These are phyloP conservation scores for Xestoiulus laeticollis DNA, from an alignment of 2,888 invertebrate genomes.

Conservation along the genomic window DNA sequence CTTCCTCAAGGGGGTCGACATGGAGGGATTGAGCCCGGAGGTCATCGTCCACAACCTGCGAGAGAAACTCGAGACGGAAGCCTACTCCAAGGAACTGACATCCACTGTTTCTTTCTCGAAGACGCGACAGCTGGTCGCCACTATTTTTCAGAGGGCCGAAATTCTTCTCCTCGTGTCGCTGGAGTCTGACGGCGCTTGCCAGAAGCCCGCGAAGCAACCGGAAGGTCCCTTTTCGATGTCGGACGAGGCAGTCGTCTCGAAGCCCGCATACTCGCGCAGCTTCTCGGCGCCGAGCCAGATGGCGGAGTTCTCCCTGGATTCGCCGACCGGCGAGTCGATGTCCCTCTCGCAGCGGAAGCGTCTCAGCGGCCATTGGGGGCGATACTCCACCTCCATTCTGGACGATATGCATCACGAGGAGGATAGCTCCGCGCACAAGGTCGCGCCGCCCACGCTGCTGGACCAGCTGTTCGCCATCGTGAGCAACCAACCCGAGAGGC, in stretches of 20 bases:
- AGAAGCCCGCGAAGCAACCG: neutral
- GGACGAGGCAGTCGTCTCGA: neutral
- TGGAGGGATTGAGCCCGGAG: constrained; percentile 61
- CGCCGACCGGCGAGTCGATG: neutral
- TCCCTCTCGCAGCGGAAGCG: constrained; percentile 44
- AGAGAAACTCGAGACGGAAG: constrained; percentile 60
- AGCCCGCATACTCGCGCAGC: constrained; percentile 60
- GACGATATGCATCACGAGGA: constrained; percentile 45
- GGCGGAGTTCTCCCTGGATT: constrained; percentile 48
- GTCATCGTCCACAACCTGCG: constrained; percentile 60
- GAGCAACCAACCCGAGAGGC: constrained; percentile 63
- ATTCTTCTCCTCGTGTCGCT: constrained; percentile 45
- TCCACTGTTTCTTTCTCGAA: neutral
- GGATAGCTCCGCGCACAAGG: constrained; percentile 54
- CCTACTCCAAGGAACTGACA: constrained; percentile 47
- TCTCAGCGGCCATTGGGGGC: constrained; percentile 53
- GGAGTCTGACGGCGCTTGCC: neutral
- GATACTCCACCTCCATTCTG: constrained; percentile 50
- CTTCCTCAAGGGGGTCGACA: constrained; percentile 62
- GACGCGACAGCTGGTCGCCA: constrained; percentile 49
- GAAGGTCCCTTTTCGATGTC: neutral
- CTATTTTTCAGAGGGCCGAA: constrained; percentile 50
- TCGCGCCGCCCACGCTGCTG: constrained; percentile 61
- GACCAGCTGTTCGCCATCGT: constrained; percentile 64
- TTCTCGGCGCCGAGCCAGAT: constrained; percentile 62